Percentiles rank a stretch among this genome's conserved stretches.
Evolutionary conservation across 2,888 invertebrate species (phyloP).

Genomic region (Drosophila infuscata): DNA sequence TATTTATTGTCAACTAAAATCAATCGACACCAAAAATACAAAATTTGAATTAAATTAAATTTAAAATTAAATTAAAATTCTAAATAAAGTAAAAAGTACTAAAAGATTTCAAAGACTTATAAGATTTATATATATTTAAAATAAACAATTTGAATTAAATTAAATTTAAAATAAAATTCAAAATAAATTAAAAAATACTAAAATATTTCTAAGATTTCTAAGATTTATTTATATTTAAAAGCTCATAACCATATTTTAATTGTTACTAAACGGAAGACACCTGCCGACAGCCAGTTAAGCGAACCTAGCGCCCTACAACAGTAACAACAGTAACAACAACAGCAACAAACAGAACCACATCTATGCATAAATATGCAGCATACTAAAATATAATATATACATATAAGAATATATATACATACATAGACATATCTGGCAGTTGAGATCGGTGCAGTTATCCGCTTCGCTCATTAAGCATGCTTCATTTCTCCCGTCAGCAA

Average conservation of each 20-base stretch:
- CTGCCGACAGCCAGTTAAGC: constrained; percentile 35
- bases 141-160: too few relatives aligned
- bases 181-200: too few relatives aligned
- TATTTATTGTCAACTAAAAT: too few relatives aligned
- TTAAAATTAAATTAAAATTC: too few relatives aligned
- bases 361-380: constrained; percentile 9
- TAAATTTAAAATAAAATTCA: too few relatives aligned
- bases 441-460: constrained; percentile 47
- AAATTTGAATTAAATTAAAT: too few relatives aligned
- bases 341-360: neutral
- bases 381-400: neutral
- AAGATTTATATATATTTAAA: too few relatives aligned
- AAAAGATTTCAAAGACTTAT: too few relatives aligned
- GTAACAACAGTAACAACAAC: neutral
- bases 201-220: too few relatives aligned
- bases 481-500: constrained; percentile 74
- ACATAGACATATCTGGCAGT: constrained; percentile 28
- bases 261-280: constrained; percentile 40
- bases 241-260: neutral
- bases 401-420: constrained; percentile 1
- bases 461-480: constrained; percentile 71
- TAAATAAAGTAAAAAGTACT: too few relatives aligned
- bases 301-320: constrained; percentile 25
- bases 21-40: too few relatives aligned
- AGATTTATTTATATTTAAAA: neutral